Conservation (phyloP, 2,113 vertebrate genomes). For the Cololabis saira region DNA sequence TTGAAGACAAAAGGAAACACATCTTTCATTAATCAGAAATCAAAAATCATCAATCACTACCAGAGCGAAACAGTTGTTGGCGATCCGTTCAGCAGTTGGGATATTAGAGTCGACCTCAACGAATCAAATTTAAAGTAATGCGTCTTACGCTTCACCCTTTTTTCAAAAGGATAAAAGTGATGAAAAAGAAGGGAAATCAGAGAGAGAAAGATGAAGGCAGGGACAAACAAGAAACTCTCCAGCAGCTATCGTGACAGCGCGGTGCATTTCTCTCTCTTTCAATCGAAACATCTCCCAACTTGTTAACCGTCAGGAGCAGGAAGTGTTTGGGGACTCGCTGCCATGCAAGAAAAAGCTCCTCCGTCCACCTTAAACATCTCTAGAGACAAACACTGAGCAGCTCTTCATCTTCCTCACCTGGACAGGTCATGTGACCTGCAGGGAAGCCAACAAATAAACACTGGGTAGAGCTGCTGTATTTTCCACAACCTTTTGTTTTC, state of each 20-base stretch:
- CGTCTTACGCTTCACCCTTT: not conserved
- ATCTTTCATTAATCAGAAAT: slow-evolving; percentile 19
- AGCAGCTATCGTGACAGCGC: slow-evolving; percentile 9
- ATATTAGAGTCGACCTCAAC: not conserved
- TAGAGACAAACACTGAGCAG: slow-evolving; percentile 17
- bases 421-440: not conserved
- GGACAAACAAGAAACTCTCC: not conserved
- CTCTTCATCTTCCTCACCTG: slow-evolving; percentile 37
- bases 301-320: slow-evolving; percentile 50
- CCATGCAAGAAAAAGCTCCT: slow-evolving; percentile 5
- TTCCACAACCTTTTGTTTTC: no score
- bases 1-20: slow-evolving; percentile 74
- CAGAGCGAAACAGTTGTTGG: not conserved
- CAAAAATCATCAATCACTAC: not conserved
- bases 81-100: not conserved
- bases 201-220: slow-evolving; percentile 5
- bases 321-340: slow-evolving; percentile 30
- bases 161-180: not conserved
- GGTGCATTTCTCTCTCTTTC: not conserved
- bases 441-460: no score
- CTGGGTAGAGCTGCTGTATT: no score
- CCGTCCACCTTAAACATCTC: not conserved
- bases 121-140: not conserved
- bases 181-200: not conserved
- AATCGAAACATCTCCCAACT: slow-evolving; percentile 34